These are phyloP conservation scores for Omphaloscelis lunosa DNA, from an alignment of 2,888 invertebrate genomes.

Conservation along the genomic window DNA sequence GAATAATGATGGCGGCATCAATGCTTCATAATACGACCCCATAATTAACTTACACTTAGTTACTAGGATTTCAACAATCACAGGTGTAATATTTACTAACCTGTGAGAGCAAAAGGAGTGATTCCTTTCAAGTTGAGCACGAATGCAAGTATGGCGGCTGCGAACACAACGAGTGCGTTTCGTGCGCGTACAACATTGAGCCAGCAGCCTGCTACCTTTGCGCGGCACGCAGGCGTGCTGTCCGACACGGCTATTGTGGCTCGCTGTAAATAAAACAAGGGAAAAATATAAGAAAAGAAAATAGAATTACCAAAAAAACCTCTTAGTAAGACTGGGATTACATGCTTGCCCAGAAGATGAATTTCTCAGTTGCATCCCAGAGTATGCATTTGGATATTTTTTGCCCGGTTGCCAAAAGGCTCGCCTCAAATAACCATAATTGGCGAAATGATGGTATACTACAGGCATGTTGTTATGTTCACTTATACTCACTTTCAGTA, in stretches of 20 bases:
- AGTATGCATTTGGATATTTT: too few relatives aligned
- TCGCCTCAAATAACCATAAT: background rate
- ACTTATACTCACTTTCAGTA: slow-evolving; percentile 88
- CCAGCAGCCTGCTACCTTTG: slow-evolving; percentile 67
- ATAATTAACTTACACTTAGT: background rate
- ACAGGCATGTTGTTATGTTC: background rate
- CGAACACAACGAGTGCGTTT: slow-evolving; percentile 95
- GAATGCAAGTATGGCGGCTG: slow-evolving; percentile 92
- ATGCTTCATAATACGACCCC: background rate
- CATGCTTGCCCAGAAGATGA: background rate
- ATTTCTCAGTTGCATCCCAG: background rate
- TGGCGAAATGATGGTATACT: background rate
- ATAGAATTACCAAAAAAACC: background rate
- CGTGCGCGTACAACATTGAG: slow-evolving; percentile 91
- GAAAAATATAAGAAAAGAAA: too few relatives aligned
- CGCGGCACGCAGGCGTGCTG: slow-evolving; percentile 46
- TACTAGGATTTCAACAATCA: slow-evolving; percentile 34
- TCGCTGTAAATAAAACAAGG: slow-evolving; percentile 62
- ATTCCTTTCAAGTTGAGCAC: slow-evolving; percentile 82
- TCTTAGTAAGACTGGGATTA: background rate
- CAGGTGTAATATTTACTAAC: slow-evolving; percentile 75
- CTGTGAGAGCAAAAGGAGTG: slow-evolving; percentile 93
- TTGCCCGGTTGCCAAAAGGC: too few relatives aligned
- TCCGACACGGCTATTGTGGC: slow-evolving; percentile 63
- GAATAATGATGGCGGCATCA: background rate